These are phyloP conservation scores for Trochalopteron elliotii DNA, from an alignment of 2,113 vertebrate genomes.

Conservation along the genomic window DNA sequence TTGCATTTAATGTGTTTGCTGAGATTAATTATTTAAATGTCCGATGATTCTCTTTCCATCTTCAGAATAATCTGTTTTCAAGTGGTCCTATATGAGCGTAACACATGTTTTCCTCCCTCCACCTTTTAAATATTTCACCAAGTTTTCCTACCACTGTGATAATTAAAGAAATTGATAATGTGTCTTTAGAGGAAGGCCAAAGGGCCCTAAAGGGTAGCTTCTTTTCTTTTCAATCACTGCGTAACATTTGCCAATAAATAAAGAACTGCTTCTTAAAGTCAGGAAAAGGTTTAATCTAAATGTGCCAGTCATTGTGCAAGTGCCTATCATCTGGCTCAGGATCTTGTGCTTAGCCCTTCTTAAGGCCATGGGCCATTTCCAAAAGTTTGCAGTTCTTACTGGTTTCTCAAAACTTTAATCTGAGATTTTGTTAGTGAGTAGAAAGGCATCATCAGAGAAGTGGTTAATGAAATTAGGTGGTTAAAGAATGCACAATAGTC, in stretches of 20 bases:
- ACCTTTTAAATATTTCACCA: conserved; percentile 46
- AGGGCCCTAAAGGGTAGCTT: background rate
- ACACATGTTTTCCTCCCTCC: background rate
- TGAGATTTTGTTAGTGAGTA: background rate
- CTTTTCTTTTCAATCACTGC: background rate
- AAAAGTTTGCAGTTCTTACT: background rate
- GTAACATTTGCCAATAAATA: background rate
- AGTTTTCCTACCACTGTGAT: conserved; percentile 15
- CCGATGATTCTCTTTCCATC: conserved; percentile 24
- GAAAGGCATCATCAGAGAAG: background rate
- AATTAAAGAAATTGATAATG: conserved; percentile 50
- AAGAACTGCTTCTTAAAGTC: background rate
- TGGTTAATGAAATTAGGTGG: background rate
- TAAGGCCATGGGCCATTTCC: background rate
- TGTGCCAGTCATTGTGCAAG: background rate
- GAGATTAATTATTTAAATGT: conserved; percentile 67
- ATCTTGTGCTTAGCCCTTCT: background rate
- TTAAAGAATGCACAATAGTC: background rate
- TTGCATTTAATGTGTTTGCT: conserved; percentile 50
- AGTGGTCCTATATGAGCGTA: background rate
- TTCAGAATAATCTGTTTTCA: conserved; percentile 42
- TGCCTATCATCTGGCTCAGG: background rate
- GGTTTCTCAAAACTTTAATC: background rate
- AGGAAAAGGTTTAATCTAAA: background rate
- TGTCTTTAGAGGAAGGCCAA: background rate